Evolutionary conservation across 2,888 invertebrate genomes (phyloP), one percentile per base, ranked within the genome.

Genomic region (Luffia ferchaultella): DNA sequence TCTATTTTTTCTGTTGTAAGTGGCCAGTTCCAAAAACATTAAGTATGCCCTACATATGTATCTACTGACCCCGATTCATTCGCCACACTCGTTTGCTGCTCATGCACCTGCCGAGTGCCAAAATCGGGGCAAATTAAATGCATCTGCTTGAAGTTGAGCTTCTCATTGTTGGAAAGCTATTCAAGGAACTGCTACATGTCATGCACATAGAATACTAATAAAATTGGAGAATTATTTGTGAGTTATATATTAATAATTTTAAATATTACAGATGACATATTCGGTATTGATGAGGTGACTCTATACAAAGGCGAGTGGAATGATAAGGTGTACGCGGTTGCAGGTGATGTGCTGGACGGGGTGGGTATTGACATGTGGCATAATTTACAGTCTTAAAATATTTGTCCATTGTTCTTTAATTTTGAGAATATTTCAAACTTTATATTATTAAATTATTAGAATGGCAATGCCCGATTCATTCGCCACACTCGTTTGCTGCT

Each of bases 331-430:
- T 95, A 96, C 62, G 91, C 95, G 2, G 96, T 97, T 5, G 93
- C 95, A 52, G 97, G 97, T 46, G 96, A 96, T 68, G 94, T 97
- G 53, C 88, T 98, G 50, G 98, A 98, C 78, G 97, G 96, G 62
- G 96, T 96, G 85, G 86, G 89, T n/a, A n/a, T n/a, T n/a, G n/a
- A n/a, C n/a, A n/a, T n/a, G n/a, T n/a, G n/a, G n/a, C n/a, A n/a
- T n/a, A n/a, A n/a, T n/a, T n/a, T n/a, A n/a, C n/a, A n/a, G n/a
- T n/a, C n/a, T n/a, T n/a, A n/a, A n/a, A n/a, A n/a, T n/a, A n/a
- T n/a, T n/a, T n/a, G n/a, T n/a, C n/a, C n/a, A n/a, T n/a, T n/a
- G n/a, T n/a, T n/a, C n/a, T n/a, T n/a, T n/a, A n/a, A n/a, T n/a
- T n/a, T n/a, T n/a, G n/a, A n/a, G n/a, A n/a, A n/a, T n/a, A n/a